Conservation (phyloP, 1,140 invertebrate species). For the Colletes latitarsis region DNA sequence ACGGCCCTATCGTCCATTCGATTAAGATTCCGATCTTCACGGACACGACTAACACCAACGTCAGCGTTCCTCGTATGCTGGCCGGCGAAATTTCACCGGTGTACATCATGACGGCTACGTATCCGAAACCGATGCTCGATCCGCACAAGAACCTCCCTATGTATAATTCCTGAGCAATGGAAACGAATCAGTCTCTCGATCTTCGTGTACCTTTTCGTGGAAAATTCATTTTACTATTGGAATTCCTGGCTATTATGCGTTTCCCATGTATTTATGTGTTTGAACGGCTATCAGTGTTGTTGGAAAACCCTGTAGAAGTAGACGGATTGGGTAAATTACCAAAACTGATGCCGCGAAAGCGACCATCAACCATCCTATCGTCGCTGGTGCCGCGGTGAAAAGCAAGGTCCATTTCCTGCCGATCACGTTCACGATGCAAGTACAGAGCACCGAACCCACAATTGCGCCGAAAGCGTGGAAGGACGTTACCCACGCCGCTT, state of each 20-base stretch:
- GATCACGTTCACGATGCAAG: conserved; percentile 66
- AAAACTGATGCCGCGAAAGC: conserved; percentile 79
- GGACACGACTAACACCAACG: conserved; percentile 83
- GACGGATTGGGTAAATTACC: conserved; percentile 50
- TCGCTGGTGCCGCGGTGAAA: conserved; percentile 82
- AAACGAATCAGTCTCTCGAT: neutral
- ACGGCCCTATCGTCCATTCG: conserved; percentile 84
- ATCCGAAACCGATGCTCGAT: conserved; percentile 84
- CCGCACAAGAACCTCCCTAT: conserved; percentile 80
- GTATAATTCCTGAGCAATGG: conserved; percentile 49
- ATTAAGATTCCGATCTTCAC: conserved; percentile 83
- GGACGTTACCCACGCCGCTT: conserved; percentile 54
- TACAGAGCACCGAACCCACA: conserved; percentile 4
- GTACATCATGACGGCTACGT: conserved; percentile 84
- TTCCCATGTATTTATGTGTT: too few relatives aligned
- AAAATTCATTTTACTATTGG: neutral
- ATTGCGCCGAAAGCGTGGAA: conserved; percentile 21
- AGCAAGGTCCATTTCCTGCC: conserved; percentile 85
- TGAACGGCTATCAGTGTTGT: too few relatives aligned
- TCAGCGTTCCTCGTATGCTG: conserved; percentile 85
- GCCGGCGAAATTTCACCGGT: conserved; percentile 84
- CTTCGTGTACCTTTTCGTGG: neutral
- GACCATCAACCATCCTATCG: conserved; percentile 84
- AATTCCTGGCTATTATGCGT: too few relatives aligned
- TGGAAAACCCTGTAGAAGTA: neutral